phyloP scores from a whole-genome alignment of 1,140 invertebrate genomes.

The Ceratina calcarata region DNA sequence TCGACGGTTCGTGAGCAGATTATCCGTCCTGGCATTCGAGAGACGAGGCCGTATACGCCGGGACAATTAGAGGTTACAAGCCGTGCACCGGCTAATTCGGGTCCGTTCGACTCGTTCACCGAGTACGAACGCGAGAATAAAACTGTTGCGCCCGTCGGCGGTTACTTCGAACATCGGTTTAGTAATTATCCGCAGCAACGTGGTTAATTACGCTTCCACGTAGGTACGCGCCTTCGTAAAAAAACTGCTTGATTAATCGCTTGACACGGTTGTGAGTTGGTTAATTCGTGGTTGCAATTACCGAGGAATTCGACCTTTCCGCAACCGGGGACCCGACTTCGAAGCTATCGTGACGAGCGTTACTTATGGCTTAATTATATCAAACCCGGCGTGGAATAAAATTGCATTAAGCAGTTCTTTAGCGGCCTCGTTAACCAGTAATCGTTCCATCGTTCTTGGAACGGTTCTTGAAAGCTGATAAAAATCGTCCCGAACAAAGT shows the following conservation, averaged over 20 bases:
- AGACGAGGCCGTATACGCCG: constrained; percentile 23
- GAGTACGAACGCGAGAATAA: neutral
- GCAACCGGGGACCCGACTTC: constrained; percentile 30
- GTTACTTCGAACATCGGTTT: neutral
- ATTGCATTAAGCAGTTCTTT: neutral
- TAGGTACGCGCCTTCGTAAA: neutral
- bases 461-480: neutral
- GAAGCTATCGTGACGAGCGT: neutral
- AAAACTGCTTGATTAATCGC: constrained; percentile 22
- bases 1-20: constrained; percentile 52
- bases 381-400: neutral
- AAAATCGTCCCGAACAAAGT: neutral
- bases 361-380: constrained; percentile 18
- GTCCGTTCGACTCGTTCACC: constrained; percentile 3
- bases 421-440: too few species aligned
- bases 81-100: constrained; percentile 39
- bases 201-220: constrained; percentile 24
- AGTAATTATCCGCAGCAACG: constrained; percentile 19
- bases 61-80: constrained; percentile 52
- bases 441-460: neutral
- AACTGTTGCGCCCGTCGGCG: constrained; percentile 5
- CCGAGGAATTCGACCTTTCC: constrained; percentile 62
- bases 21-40: constrained; percentile 49
- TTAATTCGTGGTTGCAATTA: constrained; percentile 35
- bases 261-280: constrained; percentile 25